These are phyloP conservation scores for Albula glossodonta DNA, from an alignment of 2,113 vertebrate species.

Conservation along the genomic window DNA sequence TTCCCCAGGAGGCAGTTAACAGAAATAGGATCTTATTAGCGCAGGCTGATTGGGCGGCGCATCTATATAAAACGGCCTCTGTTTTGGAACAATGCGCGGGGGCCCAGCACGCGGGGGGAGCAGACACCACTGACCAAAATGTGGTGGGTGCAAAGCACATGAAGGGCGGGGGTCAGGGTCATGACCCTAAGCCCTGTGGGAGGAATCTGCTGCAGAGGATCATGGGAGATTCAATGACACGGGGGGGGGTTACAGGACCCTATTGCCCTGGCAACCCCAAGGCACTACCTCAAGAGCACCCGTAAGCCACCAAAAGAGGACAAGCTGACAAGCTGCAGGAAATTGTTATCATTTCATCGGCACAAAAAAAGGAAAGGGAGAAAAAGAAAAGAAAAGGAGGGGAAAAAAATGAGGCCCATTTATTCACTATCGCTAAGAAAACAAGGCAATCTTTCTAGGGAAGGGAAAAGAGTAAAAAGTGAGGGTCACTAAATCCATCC, in stretches of 20 bases:
- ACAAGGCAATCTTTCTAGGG: conserved; percentile 1
- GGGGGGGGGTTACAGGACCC: neutral
- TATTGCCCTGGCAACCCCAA: neutral
- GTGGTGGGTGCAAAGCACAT: neutral
- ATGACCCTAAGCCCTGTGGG: neutral
- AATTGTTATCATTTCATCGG: conserved; percentile 10
- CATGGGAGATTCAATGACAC: conserved; percentile 9
- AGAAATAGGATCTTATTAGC: neutral
- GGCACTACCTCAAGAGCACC: neutral
- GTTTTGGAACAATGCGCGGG: conserved; percentile 8
- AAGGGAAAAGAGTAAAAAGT: neutral
- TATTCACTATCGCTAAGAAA: conserved; percentile 23
- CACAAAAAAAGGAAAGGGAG: neutral
- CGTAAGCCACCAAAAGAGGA: neutral
- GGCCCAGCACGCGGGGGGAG: neutral
- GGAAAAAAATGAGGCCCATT: conserved; percentile 11
- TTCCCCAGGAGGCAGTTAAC: conserved; percentile 15
- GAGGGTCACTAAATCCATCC: neutral
- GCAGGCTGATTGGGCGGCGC: neutral
- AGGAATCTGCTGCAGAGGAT: conserved; percentile 1
- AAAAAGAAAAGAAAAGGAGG: neutral
- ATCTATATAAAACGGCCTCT: neutral
- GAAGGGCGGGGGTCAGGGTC: neutral
- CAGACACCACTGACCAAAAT: neutral
- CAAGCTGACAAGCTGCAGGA: neutral